Evolutionary conservation across 2,888 invertebrate genomes (phyloP), one percentile per base, ranked within the genome.

Genomic region (Cyrtodaria siliqua): DNA sequence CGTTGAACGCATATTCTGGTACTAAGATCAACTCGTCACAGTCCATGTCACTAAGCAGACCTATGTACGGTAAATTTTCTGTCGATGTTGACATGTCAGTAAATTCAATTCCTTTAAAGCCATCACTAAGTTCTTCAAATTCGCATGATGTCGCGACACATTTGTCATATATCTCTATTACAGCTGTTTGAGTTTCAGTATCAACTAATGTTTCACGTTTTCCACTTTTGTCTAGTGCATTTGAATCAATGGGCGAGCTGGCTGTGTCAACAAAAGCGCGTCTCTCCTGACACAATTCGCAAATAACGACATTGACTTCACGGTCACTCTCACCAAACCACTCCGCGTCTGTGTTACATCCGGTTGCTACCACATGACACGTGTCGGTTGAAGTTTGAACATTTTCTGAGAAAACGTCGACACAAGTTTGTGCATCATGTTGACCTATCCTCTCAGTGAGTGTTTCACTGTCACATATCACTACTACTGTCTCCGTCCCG

Each of bases 41-140:
- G 67, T 90, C 88, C 60, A 89, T 82, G 50, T 90, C 89, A 75
- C 88, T 89, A 63, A 90, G 71, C 18, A 90, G 82, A n/a, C 90
- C 90, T 50, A 90, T 89, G 66, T 89, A 89, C 2, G 89, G 88
- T 14, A 89, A 72, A 23, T 88, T 89, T 80, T 90, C 90, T 6
- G 90, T 90, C 29, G 89, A 89, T 8, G 90, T 90, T 12, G 89
- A 84, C 55, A 84, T 87, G 57, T 90, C 90, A 49, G 61, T 76
- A 56, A 38, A 82, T 23, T 79, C 78, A 24, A 82, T 61, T 16
- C 69, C 74, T 70, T 70, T 74, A 44, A 73, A 62, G 23, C 72
- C 64, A 23, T 79, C 80, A 8, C 74, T 68, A 20, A 71, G 78
- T 3, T 83, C 82, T 6, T 83, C 83, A 18, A 80, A 77, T 18